Conservation (phyloP, 2,888 invertebrate species). For the Eupithecia inturbata region DNA sequence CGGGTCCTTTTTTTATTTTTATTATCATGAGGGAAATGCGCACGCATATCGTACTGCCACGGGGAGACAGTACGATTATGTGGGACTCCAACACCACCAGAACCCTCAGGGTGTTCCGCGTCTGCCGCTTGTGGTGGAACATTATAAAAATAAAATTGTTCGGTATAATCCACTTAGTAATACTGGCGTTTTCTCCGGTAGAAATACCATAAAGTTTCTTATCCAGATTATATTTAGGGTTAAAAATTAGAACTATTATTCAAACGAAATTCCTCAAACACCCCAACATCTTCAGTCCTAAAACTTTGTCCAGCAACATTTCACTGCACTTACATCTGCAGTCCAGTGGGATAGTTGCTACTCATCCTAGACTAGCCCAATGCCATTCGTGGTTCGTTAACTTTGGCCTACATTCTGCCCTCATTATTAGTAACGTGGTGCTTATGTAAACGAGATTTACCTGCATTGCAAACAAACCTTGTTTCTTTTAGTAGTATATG, state of each 20-base stretch:
- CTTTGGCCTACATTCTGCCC: slow-evolving; percentile 57
- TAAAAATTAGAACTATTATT: not conserved
- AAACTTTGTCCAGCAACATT: not conserved
- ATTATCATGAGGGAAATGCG: too few species aligned
- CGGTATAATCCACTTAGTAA: too few species aligned
- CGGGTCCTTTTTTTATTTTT: too few species aligned
- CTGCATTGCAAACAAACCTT: too few species aligned
- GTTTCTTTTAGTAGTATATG: too few species aligned
- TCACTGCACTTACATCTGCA: not conserved
- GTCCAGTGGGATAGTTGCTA: slow-evolving; percentile 70
- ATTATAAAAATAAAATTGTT: too few species aligned
- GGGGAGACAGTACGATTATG: too few species aligned
- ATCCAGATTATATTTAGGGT: not conserved
- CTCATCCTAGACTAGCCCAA: slow-evolving; percentile 71
- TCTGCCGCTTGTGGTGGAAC: too few species aligned
- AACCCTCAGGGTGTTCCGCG: too few species aligned
- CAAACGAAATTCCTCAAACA: not conserved
- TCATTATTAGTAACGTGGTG: not conserved
- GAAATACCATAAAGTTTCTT: not conserved
- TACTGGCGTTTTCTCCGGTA: not conserved
- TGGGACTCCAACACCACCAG: too few species aligned
- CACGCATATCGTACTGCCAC: too few species aligned
- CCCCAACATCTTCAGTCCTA: not conserved
- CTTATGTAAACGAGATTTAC: too few species aligned
- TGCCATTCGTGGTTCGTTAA: slow-evolving; percentile 80